Conservation (phyloP, 2,888 invertebrate genomes). For the Drosophila subquinaria region DNA sequence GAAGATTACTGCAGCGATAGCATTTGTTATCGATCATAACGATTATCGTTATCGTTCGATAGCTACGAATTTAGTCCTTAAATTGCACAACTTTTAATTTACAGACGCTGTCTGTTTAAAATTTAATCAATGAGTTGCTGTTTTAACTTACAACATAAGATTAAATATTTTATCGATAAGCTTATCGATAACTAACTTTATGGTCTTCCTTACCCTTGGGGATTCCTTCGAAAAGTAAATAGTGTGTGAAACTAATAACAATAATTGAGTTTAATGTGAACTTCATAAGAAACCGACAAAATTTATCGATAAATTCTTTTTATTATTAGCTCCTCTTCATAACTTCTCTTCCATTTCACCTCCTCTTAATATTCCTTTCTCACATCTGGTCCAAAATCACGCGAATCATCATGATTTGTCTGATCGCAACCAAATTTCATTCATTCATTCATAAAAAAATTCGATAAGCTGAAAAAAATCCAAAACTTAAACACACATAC, state of each 20-base stretch:
- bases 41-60: too few species aligned
- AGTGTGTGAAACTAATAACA: neutral
- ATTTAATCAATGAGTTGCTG: neutral
- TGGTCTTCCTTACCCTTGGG: too few species aligned
- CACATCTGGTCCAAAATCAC: neutral
- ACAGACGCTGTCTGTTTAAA: too few species aligned
- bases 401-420: constrained; percentile 9
- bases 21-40: neutral
- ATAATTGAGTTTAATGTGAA: neutral
- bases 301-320: neutral
- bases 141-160: neutral
- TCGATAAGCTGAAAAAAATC: neutral
- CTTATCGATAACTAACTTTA: neutral
- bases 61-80: neutral
- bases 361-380: neutral
- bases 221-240: neutral
- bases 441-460: constrained; percentile 17
- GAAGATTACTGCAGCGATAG: neutral
- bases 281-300: neutral
- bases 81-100: too few species aligned
- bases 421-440: neutral
- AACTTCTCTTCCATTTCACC: neutral
- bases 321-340: neutral
- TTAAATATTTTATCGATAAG: neutral
- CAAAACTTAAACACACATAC: neutral